phyloP scores from a whole-genome alignment of 2,888 invertebrate species.

The Limulus polyphemus region DNA sequence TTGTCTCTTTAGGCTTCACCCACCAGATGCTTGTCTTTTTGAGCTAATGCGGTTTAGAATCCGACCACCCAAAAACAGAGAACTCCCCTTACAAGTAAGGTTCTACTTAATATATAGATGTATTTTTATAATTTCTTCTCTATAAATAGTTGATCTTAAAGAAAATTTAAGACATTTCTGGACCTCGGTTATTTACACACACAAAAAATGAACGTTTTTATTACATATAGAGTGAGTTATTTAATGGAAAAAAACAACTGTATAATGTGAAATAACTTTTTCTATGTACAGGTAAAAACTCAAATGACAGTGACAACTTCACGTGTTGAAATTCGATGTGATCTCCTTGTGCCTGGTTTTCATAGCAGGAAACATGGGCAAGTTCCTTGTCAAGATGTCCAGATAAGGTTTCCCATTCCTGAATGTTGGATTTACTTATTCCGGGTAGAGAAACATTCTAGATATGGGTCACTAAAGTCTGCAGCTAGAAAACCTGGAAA shows the following conservation, averaged over 20 bases:
- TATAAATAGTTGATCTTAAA: no score
- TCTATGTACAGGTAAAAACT: slow-evolving; percentile 24
- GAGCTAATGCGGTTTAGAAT: slow-evolving; percentile 92
- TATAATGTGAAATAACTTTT: background rate
- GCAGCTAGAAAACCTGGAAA: slow-evolving; percentile 49
- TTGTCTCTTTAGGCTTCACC: slow-evolving; percentile 55
- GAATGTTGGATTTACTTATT: slow-evolving; percentile 99
- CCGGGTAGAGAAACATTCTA: slow-evolving; percentile 93
- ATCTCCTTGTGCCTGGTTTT: slow-evolving; percentile 92
- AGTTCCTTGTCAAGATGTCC: slow-evolving; percentile 88
- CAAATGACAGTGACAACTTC: slow-evolving; percentile 31
- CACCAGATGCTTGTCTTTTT: slow-evolving; percentile 94
- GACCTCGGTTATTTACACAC: no score
- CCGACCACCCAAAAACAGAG: slow-evolving; percentile 85
- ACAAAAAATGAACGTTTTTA: no score
- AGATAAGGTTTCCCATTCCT: slow-evolving; percentile 90
- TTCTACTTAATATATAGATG: background rate
- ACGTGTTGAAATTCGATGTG: slow-evolving; percentile 86
- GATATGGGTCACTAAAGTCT: slow-evolving; percentile 93
- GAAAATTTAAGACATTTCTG: no score
- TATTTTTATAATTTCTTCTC: background rate
- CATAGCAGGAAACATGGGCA: slow-evolving; percentile 89
- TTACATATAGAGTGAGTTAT: no score
- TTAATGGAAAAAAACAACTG: no score
- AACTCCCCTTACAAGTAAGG: slow-evolving; percentile 84